These are phyloP conservation scores for Cataglyphis rosenhaueri DNA, from an alignment of 2,888 invertebrate species.

Conservation along the genomic window DNA sequence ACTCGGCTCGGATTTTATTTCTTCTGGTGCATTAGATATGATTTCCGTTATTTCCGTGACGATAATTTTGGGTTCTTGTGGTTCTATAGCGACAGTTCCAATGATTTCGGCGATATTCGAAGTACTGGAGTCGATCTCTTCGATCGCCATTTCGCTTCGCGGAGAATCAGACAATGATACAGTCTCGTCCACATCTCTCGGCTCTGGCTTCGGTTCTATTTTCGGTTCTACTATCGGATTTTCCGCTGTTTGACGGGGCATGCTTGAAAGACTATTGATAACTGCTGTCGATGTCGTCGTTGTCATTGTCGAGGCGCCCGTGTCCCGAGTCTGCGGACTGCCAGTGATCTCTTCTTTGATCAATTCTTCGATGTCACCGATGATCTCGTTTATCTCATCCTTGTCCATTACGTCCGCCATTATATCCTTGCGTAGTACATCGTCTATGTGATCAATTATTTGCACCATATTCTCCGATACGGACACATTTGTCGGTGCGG, in stretches of 20 bases:
- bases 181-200: constrained; percentile 85
- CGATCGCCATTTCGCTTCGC: constrained; percentile 86
- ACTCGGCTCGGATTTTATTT: constrained; percentile 59
- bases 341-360: constrained; percentile 83
- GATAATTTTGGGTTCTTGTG: constrained; percentile 76
- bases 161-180: constrained; percentile 86
- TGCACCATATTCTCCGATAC: constrained; percentile 80
- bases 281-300: constrained; percentile 60
- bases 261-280: constrained; percentile 62
- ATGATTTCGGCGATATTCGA: constrained; percentile 87
- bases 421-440: constrained; percentile 82
- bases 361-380: constrained; percentile 83
- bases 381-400: constrained; percentile 84
- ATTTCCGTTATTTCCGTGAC: constrained; percentile 64
- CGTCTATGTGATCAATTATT: constrained; percentile 82
- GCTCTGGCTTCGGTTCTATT: constrained; percentile 79
- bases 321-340: constrained; percentile 75
- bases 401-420: constrained; percentile 83
- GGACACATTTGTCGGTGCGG: constrained; percentile 72
- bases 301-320: constrained; percentile 33
- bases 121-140: constrained; percentile 87
- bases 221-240: constrained; percentile 58
- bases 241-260: constrained; percentile 67
- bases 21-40: constrained; percentile 54
- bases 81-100: constrained; percentile 81